Base-by-base conservation (phyloP, 1,140 invertebrate genomes). In the Pogonomyrmex barbatus region DNA sequence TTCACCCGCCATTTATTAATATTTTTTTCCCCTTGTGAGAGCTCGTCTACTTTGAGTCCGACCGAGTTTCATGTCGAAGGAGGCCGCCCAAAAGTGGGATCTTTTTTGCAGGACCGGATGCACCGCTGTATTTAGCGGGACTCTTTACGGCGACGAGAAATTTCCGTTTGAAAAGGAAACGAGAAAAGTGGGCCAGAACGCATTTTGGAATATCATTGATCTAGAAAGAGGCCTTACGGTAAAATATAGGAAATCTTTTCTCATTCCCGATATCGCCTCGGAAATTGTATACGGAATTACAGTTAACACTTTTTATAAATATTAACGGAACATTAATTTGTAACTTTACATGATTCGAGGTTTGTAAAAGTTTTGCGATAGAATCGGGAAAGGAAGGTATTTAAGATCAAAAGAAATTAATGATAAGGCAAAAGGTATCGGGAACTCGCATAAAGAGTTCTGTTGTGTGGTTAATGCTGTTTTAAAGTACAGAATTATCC, bases 1-100 rank as follows among this genome's bases (percentile, higher is more conserved):
- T 91, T 88, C 91, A 91, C 88, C 86, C 81, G 71, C 85, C 78
- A 75, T 91, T 92, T 92, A 93, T 93, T 93, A 93, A 93, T 93
- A 92, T 93, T 93, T 92, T 24, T 91, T 77, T 67, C 79, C 76
- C 87, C 52, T 73, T 50, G 42, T 45, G 17, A 36, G 45, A 56
- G 30, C 30, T 30, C 9, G n/a, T 33, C 58, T 17, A 42, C 68
- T 78, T 60, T 54, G 54, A 83, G 67, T 91, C 63, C 76, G 85
- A 68, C 85, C 85, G 87, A 87, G 87, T 87, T 87, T 90, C 75
- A 67, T 47, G 17, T n/a, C 45, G 45, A 68, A 30, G 52, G 50
- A 54, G 70, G 50, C 52, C 39, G 47, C 56, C 24, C 60, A 56
- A 86, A 87, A 75, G 70, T 77, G 65, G 89, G 81, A 85, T 87